Evolutionary conservation across 2,797 vertebrate species (phyloP).

Genomic region (Pelobates cultripes): DNA sequence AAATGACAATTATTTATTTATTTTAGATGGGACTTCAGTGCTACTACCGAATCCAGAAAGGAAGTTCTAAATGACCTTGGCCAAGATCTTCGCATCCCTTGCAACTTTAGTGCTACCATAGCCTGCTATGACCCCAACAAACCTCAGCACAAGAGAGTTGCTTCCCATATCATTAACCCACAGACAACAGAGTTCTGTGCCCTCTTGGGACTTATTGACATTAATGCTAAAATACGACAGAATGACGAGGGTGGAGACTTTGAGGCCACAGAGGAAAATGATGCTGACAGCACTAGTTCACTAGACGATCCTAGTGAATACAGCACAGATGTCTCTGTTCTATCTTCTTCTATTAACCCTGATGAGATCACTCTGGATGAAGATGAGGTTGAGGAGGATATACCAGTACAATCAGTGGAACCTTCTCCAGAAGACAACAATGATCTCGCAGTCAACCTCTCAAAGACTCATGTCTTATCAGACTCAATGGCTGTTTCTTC

Average conservation of each 20-base stretch:
- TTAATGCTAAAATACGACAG: conserved; percentile 76
- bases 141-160: conserved; percentile 71
- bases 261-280: conserved; percentile 75
- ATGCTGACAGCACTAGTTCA: conserved; percentile 75
- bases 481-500: conserved; percentile 75
- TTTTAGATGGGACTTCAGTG: conserved; percentile 91
- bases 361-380: conserved; percentile 96
- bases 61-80: conserved; percentile 81
- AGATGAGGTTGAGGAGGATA: conserved; percentile 83
- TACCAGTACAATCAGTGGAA: conserved; percentile 64
- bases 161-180: conserved; percentile 82
- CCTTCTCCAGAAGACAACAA: conserved; percentile 67
- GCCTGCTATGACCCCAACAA: conserved; percentile 80
- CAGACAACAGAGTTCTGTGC: conserved; percentile 95
- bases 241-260: conserved; percentile 67
- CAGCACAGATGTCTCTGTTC: conserved; percentile 83
- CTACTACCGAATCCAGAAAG: conserved; percentile 83
- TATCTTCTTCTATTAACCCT: conserved; percentile 87
- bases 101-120: conserved; percentile 85
- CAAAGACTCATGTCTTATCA: conserved; percentile 72
- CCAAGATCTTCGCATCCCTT: conserved; percentile 83
- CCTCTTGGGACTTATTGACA: conserved; percentile 85
- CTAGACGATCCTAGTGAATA: conserved; percentile 88
- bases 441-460: conserved; percentile 74
- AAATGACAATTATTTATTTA: not conserved